These are phyloP conservation scores for Aselliscus stoliczkanus DNA, from an alignment of 2,797 vertebrate genomes.

Conservation along the genomic window DNA sequence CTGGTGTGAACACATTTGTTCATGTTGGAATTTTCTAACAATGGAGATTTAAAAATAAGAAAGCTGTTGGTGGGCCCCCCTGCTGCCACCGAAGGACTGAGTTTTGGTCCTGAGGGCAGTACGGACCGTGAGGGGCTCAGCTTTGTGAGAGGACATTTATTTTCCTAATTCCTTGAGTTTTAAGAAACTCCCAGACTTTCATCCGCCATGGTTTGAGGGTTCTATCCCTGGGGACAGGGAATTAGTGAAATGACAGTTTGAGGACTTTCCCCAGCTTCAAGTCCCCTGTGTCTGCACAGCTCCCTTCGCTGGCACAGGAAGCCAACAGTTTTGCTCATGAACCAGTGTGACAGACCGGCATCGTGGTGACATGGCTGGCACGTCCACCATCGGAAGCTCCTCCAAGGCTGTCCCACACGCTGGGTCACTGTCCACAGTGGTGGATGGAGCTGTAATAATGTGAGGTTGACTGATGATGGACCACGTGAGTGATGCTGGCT, in stretches of 20 bases:
- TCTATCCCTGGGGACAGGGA: background rate
- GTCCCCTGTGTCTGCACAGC: background rate
- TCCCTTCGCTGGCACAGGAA: background rate
- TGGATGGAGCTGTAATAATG: background rate
- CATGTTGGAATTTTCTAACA: background rate
- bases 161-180: background rate
- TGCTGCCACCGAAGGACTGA: background rate
- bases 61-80: too few relatives aligned
- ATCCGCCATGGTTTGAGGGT: background rate
- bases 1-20: background rate
- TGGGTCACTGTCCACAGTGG: background rate
- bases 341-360: rapidly evolving
- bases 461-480: background rate
- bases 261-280: background rate
- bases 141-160: rapidly evolving
- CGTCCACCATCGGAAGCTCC: rapidly evolving
- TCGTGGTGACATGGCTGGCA: rapidly evolving
- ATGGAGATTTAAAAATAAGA: background rate
- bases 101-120: background rate
- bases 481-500: rapidly evolving
- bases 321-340: background rate
- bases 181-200: background rate
- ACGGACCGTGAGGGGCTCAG: rapidly evolving
- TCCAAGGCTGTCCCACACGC: background rate
- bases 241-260: background rate